Evolutionary conservation across 2,113 vertebrate species (phyloP).

Genomic region (Seriola quinqueradiata): DNA sequence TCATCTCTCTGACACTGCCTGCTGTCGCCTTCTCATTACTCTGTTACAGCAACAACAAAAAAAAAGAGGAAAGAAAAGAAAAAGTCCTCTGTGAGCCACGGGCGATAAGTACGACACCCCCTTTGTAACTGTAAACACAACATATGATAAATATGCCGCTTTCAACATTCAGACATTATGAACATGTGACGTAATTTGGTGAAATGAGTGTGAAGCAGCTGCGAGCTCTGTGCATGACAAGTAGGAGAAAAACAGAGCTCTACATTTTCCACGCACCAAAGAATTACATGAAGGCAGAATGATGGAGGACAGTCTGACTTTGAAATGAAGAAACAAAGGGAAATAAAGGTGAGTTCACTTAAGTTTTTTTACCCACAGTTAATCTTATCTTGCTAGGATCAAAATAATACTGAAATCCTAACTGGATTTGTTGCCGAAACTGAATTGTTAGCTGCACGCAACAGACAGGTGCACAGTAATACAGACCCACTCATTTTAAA

Average conservation of each 20-base stretch:
- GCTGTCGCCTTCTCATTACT: conserved; percentile 13
- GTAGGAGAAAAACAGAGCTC: too few species aligned
- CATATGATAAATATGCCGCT: background rate
- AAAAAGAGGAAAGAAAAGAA: background rate
- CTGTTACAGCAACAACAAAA: background rate
- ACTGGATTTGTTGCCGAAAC: background rate
- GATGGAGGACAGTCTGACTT: background rate
- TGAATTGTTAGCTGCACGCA: background rate
- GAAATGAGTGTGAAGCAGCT: background rate
- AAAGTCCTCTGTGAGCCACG: background rate
- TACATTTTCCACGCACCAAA: background rate
- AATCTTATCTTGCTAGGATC: background rate
- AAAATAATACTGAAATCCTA: background rate
- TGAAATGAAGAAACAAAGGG: background rate
- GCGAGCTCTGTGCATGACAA: background rate
- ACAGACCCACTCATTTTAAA: background rate
- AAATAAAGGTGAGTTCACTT: background rate
- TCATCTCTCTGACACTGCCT: conserved; percentile 20
- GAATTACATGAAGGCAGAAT: background rate
- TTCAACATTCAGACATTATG: background rate
- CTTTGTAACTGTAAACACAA: background rate
- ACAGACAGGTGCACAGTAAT: background rate
- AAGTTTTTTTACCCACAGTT: background rate
- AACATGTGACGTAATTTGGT: background rate
- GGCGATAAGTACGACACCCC: background rate